Conservation (phyloP, 1,140 invertebrate species). For the Thaumetopoea pityocampa region DNA sequence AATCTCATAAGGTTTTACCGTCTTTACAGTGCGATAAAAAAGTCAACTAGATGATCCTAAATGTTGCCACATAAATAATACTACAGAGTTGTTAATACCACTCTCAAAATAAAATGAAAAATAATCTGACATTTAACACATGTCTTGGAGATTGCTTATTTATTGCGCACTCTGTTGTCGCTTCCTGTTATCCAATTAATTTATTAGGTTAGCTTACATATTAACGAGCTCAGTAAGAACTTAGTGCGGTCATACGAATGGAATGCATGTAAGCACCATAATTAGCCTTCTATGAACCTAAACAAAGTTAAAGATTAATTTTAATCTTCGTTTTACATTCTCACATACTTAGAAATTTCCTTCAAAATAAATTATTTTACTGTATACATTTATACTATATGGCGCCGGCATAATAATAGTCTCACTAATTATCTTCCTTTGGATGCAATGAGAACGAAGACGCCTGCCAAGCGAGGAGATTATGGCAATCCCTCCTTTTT, state of each 20-base stretch:
- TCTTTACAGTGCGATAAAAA: conserved; percentile 57
- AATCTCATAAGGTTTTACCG: conserved; percentile 50
- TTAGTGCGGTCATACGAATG: conserved; percentile 48
- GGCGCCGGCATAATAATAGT: too few species aligned
- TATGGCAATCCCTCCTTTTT: too few species aligned
- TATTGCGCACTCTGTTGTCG: conserved; percentile 55
- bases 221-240: conserved; percentile 57
- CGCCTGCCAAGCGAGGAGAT: too few species aligned
- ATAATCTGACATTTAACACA: conserved; percentile 45
- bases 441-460: too few species aligned
- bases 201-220: conserved; percentile 55
- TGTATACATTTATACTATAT: too few species aligned
- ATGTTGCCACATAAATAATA: conserved; percentile 43
- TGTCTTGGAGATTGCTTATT: conserved; percentile 43
- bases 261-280: conserved; percentile 13
- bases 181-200: conserved; percentile 54
- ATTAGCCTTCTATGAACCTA: conserved; percentile 15
- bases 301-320: conserved; percentile 5
- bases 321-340: too few species aligned
- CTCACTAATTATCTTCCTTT: too few species aligned
- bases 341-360: too few species aligned
- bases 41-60: conserved; percentile 54
- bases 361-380: too few species aligned
- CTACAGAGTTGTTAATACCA: conserved; percentile 49
- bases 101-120: conserved; percentile 36